These are phyloP conservation scores for Asobara japonica DNA, from an alignment of 1,140 invertebrate species.

Conservation along the genomic window DNA sequence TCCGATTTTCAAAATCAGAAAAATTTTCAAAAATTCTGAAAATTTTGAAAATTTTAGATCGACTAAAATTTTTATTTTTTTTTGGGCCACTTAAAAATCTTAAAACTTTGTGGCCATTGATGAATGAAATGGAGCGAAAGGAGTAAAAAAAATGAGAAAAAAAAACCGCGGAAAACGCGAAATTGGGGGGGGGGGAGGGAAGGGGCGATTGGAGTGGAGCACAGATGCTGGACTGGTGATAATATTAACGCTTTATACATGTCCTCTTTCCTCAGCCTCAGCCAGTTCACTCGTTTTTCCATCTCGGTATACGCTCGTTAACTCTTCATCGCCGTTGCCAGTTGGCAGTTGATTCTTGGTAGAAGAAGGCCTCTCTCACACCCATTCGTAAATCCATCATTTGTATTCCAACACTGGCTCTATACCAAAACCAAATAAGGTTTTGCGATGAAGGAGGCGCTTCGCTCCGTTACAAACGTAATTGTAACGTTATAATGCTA, in stretches of 20 bases:
- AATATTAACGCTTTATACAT: slow-evolving; percentile 14
- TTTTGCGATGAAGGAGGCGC: slow-evolving; percentile 18
- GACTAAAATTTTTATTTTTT: no score
- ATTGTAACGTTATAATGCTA: slow-evolving; percentile 24
- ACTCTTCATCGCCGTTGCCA: slow-evolving; percentile 31
- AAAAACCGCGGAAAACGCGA: not conserved
- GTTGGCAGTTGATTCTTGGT: slow-evolving; percentile 25
- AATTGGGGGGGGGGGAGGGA: not conserved
- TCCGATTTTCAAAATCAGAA: no score
- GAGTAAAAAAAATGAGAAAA: not conserved
- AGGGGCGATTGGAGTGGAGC: no score
- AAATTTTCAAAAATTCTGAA: no score
- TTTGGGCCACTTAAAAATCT: no score
- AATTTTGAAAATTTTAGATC: no score
- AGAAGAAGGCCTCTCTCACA: not conserved
- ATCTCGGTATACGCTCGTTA: slow-evolving; percentile 18
- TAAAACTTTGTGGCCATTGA: no score
- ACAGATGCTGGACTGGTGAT: slow-evolving; percentile 12
- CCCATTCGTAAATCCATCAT: slow-evolving; percentile 32
- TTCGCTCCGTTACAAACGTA: slow-evolving; percentile 22
- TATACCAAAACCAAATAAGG: slow-evolving; percentile 33
- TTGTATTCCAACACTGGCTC: slow-evolving; percentile 1
- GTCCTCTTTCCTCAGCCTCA: not conserved
- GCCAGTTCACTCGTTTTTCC: not conserved
- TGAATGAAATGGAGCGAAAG: slow-evolving; percentile 1